Evolutionary conservation across 2,888 invertebrate genomes (phyloP).

Genomic region (Nemurella pictetii): DNA sequence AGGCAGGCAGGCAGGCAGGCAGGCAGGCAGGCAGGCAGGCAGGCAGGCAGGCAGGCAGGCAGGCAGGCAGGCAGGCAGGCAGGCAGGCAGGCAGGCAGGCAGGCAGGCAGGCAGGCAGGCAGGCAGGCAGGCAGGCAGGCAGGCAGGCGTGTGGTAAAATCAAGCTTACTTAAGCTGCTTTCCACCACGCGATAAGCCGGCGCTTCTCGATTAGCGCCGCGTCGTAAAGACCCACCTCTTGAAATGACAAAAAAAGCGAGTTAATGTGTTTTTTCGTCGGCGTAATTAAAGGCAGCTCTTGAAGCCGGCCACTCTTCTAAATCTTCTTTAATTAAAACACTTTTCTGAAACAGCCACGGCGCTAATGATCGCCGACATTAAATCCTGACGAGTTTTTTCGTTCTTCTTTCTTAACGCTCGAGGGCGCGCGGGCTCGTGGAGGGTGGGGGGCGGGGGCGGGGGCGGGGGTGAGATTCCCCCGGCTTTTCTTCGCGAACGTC

Average conservation of each 20-base stretch:
- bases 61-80: too few species aligned
- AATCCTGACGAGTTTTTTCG: background rate
- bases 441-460: background rate
- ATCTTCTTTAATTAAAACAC: slow-evolving; percentile 27
- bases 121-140: too few species aligned
- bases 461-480: background rate
- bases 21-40: too few species aligned
- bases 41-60: too few species aligned
- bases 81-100: too few species aligned
- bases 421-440: background rate
- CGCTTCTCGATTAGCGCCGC: background rate
- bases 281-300: slow-evolving; percentile 6
- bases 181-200: too few species aligned
- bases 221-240: background rate
- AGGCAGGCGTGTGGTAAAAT: too few species aligned
- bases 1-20: too few species aligned
- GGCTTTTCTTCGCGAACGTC: slow-evolving; percentile 6
- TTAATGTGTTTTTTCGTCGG: background rate
- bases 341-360: background rate
- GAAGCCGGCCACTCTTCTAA: background rate
- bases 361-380: slow-evolving; percentile 27
- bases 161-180: too few species aligned
- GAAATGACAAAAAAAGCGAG: background rate
- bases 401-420: background rate
- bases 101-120: too few species aligned